A percentile compares a stretch with the other conserved stretches of the same genome.
Conservation (phyloP, 2,888 invertebrate genomes). For the Cremastobaeus sp. region DNA sequence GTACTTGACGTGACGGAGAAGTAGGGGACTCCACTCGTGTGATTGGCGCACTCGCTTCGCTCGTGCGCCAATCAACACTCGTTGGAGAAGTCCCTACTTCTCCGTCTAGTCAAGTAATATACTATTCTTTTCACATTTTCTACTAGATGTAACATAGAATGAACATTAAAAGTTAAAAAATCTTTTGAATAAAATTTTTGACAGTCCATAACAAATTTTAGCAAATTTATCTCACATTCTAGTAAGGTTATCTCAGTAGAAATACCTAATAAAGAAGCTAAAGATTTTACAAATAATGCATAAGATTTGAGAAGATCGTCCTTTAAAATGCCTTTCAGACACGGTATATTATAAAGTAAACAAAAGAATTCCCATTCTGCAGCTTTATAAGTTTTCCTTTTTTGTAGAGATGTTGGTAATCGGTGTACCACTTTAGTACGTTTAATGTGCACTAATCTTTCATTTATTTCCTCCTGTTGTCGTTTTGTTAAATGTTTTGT, state of each 20-base stretch:
- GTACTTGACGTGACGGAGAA: no score
- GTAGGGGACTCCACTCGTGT: no score
- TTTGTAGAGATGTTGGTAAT: not conserved
- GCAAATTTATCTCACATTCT: not conserved
- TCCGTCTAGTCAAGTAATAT: no score
- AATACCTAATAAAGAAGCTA: no score
- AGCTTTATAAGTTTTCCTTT: constrained; percentile 16
- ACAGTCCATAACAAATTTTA: constrained; percentile 1
- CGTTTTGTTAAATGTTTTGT: not conserved
- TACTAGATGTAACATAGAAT: not conserved
- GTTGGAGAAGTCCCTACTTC: no score
- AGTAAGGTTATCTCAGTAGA: no score
- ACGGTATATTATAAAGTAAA: not conserved
- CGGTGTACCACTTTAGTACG: constrained; percentile 3
- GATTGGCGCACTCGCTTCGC: no score
- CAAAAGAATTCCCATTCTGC: constrained; percentile 12
- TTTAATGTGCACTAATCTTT: not conserved
- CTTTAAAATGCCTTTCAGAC: constrained; percentile 7
- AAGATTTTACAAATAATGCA: constrained; percentile 27
- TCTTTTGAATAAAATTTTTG: not conserved
- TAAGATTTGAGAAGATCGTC: constrained; percentile 1
- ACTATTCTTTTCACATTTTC: not conserved
- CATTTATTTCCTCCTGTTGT: not conserved
- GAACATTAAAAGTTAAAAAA: constrained; percentile 10
- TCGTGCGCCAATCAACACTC: no score